Base-by-base conservation (phyloP, 2,113 vertebrate genomes). In the Tursiops truncatus region DNA sequence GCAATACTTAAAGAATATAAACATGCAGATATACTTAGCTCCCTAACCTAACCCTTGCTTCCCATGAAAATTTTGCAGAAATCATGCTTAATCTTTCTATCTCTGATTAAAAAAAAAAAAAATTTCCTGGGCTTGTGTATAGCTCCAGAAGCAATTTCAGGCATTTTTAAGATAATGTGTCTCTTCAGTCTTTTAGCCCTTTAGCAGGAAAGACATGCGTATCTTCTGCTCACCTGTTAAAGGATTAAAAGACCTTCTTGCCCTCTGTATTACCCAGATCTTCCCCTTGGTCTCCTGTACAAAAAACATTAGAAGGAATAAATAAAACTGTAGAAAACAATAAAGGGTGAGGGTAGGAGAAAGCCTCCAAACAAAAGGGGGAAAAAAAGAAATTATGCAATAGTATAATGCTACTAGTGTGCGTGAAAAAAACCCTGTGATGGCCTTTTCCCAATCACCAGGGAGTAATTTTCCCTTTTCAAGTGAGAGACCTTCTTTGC, bases 381-480 rank as follows among this genome's bases (percentile, higher is more conserved):
- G 50, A 73, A 1, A 6, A 58, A 56, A 25, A 86, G 41, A 28
- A 63, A 74, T 44, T 8, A n/a, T 41, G n/a, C 33, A 10, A 13
- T 2, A 15, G 20, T 10, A 17, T 25, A 28, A 31, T 53, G 17
- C n/a, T 41, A 6, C 18, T 68, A 23, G 23, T 53, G 26, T 79
- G 14, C 23, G 13, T 44, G 38, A 12, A 77, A 86, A 86, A 79
- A 89, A 47, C 33, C 47, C 60, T 50, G 1, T 9, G 13, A 31
- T 53, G 8, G 38, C 31, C 41, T 74, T 92, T 96, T 76, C 44
- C 47, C 38, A 76, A 8, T 21, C 83, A 82, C 38, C 9, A 53
- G 41, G 86, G 73, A 89, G 17, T 74, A 62, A 68, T 74, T 95
- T 95, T 86, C 73, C 76, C 73, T 91, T 94, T 53, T 93, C 53